A percentile compares a stretch with the other conserved stretches of the same genome.
phyloP scores from a whole-genome alignment of 2,113 vertebrate species.

The Pachycephala philippinensis region DNA sequence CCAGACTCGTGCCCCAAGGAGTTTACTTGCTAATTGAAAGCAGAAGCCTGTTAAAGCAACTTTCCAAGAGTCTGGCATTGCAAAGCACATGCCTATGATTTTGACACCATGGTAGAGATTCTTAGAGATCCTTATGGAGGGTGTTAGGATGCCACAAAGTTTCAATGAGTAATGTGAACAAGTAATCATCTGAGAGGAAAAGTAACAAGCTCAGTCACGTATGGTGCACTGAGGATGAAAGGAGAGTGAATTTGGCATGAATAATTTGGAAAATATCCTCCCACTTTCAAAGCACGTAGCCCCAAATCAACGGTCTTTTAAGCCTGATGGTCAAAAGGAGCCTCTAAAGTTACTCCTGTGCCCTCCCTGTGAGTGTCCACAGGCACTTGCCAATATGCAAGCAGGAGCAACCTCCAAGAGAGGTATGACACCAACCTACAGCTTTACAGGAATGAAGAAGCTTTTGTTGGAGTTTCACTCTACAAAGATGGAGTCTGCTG shows the following conservation, averaged over 20 bases:
- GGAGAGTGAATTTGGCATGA: not conserved
- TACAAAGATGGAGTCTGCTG: not conserved
- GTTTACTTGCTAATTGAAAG: conserved; percentile 29
- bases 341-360: not conserved
- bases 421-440: not conserved
- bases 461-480: not conserved
- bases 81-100: not conserved
- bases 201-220: not conserved
- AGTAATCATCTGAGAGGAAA: not conserved
- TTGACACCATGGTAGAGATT: conserved; percentile 8
- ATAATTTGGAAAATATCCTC: not conserved
- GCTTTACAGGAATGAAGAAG: not conserved
- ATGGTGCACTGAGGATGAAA: not conserved
- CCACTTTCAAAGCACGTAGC: not conserved
- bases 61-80: not conserved
- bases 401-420: not conserved
- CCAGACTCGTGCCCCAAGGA: conserved; percentile 16
- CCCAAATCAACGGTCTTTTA: not conserved
- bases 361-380: not conserved
- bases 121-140: not conserved
- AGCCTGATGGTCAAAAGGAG: not conserved
- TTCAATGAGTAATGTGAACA: not conserved
- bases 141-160: not conserved
- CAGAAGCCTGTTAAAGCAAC: conserved; percentile 35
- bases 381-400: not conserved